A percentile compares a stretch with the other conserved stretches of the same genome.
These are phyloP conservation scores for Cremastinae sp. DNA, from an alignment of 2,888 invertebrate species.

Conservation along the genomic window DNA sequence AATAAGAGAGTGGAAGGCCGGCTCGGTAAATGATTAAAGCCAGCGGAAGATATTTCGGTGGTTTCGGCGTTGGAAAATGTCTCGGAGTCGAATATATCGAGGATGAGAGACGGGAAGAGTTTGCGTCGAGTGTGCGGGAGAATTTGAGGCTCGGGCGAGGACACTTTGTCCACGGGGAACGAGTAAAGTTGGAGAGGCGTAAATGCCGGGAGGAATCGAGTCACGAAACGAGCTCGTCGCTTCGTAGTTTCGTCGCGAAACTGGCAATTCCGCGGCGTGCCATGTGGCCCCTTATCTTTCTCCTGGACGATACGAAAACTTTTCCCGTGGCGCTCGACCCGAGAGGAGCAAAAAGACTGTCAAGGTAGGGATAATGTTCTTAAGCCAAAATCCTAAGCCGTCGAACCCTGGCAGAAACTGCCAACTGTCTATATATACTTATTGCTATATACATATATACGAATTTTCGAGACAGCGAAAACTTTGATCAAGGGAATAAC, in stretches of 20 bases:
- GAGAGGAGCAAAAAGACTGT: neutral
- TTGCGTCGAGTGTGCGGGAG: conserved; percentile 6
- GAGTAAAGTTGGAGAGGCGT: conserved; percentile 38
- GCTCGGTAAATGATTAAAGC: conserved; percentile 40
- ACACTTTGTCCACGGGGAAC: conserved; percentile 25
- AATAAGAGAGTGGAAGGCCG: no score
- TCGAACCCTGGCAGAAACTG: conserved; percentile 11
- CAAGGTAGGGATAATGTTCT: conserved; percentile 16
- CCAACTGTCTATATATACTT: conserved; percentile 11
- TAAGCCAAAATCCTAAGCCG: conserved; percentile 38
- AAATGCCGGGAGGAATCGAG: conserved; percentile 50
- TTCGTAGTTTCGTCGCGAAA: conserved; percentile 12
- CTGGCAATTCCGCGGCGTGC: neutral
- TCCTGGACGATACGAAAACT: conserved; percentile 35
- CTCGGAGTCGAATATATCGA: no score
- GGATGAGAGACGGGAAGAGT: conserved; percentile 10
- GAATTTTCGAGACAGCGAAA: conserved; percentile 4
- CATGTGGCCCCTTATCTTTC: conserved; percentile 35
- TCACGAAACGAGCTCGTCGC: conserved; percentile 30
- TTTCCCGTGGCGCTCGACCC: no score
- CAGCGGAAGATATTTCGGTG: conserved; percentile 33
- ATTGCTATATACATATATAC: no score
- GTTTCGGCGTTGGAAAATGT: conserved; percentile 35
- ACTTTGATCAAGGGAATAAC: conserved; percentile 1
- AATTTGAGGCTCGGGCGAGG: no score